Evolutionary conservation across 2,888 invertebrate genomes (phyloP), one percentile per base, ranked within the genome.

Genomic region (Ochropleura leucogaster): DNA sequence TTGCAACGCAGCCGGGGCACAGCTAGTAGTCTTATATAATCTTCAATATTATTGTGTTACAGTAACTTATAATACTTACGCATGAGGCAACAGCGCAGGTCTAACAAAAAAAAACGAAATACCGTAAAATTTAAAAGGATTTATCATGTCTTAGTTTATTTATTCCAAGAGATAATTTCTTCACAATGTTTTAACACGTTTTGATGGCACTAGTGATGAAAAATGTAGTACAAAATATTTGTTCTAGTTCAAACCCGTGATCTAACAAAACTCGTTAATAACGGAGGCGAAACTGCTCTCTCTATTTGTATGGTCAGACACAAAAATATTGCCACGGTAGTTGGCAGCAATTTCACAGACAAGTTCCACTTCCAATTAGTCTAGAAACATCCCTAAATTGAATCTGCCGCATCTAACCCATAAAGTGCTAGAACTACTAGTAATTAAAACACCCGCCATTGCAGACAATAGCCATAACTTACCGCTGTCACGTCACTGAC

Each of bases 381-480:
- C 47, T 62, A 40, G 20, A 60, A 64, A 64, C 69, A 59, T 46
- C 10, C 20, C 64, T 75, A 69, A 85, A 85, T 82, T 82, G 78
- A 87, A 83, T 85, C 73, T 67, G 53, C 63, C 51, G 71, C 80
- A 60, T 79, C 81, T 70, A 80, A 64, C 73, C 72, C 83, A 82
- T 85, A 82, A 80, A 85, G 69, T 72, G 73, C 77, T 65, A 74
- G 79, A 68, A 72, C 65, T 40, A 63, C 72, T 49, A 77, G 85
- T 87, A 87, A 86, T 87, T 87, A 86, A 86, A 86, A 87, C 83
- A 70, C 62, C 69, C 75, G 70, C 63, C 78, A 70, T 72, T 79
- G 76, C 77, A 78, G 76, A 76, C 87, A 85, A 85, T 81, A 85
- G 70, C 72, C 73, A 85, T 86, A 86, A 85, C 83, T 86, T 83